Conservation (phyloP, 2,113 vertebrate genomes). For the Vulpes vulpes region DNA sequence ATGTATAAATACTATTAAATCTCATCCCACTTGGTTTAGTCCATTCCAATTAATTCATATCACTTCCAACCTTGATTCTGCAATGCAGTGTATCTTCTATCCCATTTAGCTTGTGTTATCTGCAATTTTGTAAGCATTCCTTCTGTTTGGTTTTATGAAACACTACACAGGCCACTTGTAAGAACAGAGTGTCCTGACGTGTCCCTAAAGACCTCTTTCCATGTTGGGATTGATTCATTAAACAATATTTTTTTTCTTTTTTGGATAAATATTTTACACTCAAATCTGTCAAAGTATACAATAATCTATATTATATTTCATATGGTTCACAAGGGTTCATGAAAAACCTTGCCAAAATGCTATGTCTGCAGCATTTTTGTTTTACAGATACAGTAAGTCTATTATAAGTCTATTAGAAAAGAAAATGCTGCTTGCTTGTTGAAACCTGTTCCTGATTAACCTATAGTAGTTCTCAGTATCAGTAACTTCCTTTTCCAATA, state of each 20-base stretch:
- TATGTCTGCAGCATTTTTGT: neutral
- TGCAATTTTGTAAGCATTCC: neutral
- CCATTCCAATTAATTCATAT: slow-evolving; percentile 15
- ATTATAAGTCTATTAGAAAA: neutral
- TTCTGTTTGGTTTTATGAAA: slow-evolving; percentile 61
- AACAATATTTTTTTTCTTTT: slow-evolving; percentile 2
- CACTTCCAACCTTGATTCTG: slow-evolving; percentile 38
- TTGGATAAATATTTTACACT: neutral
- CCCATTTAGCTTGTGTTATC: neutral
- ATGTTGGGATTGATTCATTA: neutral
- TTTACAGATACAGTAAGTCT: neutral
- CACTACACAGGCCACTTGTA: neutral
- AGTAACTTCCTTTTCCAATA: neutral
- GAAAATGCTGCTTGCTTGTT: neutral
- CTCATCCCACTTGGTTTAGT: slow-evolving; percentile 51
- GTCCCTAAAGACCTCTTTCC: neutral
- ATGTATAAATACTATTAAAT: slow-evolving; percentile 38
- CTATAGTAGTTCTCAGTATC: neutral
- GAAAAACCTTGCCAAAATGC: neutral
- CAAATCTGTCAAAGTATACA: neutral
- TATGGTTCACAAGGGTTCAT: slow-evolving; percentile 35
- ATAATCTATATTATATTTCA: neutral
- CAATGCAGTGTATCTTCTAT: neutral
- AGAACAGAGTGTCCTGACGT: neutral
- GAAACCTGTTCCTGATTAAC: neutral